These are phyloP conservation scores for Hemiprocne comata DNA, from an alignment of 2,113 vertebrate species.

Conservation along the genomic window DNA sequence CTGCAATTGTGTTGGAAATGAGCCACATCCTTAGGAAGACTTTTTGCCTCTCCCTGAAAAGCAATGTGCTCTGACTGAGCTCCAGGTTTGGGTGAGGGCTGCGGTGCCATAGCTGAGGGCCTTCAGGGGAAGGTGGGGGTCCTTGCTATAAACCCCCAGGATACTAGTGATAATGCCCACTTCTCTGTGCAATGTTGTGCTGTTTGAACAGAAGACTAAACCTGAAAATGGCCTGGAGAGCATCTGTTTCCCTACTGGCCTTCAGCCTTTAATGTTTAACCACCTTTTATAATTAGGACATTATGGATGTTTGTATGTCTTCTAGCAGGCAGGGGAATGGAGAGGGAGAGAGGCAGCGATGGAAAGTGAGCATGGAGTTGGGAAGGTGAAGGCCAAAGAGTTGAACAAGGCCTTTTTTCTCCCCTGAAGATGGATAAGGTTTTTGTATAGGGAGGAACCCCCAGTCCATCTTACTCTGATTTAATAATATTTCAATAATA, in stretches of 20 bases:
- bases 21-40: accelerated
- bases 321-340: background rate
- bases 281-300: background rate
- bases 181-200: background rate
- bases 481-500: background rate
- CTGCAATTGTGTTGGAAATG: background rate
- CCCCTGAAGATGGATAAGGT: background rate
- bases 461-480: background rate
- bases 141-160: background rate
- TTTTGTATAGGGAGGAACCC: background rate
- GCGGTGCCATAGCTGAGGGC: background rate
- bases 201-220: background rate
- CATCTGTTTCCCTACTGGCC: background rate
- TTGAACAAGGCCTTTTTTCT: background rate
- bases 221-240: background rate
- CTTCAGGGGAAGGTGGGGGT: background rate
- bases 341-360: background rate
- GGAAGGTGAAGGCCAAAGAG: background rate
- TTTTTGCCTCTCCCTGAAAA: background rate
- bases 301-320: background rate
- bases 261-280: background rate
- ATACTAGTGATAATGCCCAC: background rate
- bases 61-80: background rate
- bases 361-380: background rate
- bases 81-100: background rate